Evolutionary conservation across 1,140 invertebrate species (phyloP), one percentile per base, ranked within the genome.

Genomic region (Diachasma alloeum): DNA sequence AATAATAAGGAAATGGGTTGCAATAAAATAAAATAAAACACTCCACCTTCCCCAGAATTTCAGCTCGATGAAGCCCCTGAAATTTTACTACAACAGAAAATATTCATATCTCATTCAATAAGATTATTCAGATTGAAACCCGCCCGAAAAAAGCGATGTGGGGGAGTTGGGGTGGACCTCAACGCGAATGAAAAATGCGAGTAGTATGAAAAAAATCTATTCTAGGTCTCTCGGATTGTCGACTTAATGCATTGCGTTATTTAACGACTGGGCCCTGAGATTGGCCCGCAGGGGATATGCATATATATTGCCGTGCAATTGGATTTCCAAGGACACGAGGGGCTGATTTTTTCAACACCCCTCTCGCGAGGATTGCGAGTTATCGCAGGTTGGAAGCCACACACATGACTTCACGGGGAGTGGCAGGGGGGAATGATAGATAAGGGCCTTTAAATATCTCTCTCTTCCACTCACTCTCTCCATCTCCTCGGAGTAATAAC

Each of bases 121-220:
- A 63, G 59, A 63, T 63, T 63, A 63, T 63, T 63, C 59, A 63
- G 24, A 63, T 59, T 63, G 59, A 63, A 63, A 63, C 1, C 24
- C 59, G 26, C 13, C 2, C 9, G 24, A 9, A 26, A 24, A 26
- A 26, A 63, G 4, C 22, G 24, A 24, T 10, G 24, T 13, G 59
- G 59, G 0, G 59, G 22, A 63, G 59, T 59, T 26, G 15, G 59
- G 24, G 9, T 53, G 4, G 39, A 37, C 10, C n/a, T 2, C 2
- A 46, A n/a, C 44, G 44, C 1, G 48, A 53, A 53, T 53, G 59
- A 63, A 63, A 63, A 63, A 63, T 63, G 48, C 5, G 19, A 24
- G 10, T 26, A 10, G 59, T 26, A 15, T 13, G 8, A 15, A 63
- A 63, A 63, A 63, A 63, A 63, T 19, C 19, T 19, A 26, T 13